Evolutionary conservation across 2,888 invertebrate species (phyloP), one percentile per base, ranked within the genome.

Genomic region (Hydrotaea diabolus): DNA sequence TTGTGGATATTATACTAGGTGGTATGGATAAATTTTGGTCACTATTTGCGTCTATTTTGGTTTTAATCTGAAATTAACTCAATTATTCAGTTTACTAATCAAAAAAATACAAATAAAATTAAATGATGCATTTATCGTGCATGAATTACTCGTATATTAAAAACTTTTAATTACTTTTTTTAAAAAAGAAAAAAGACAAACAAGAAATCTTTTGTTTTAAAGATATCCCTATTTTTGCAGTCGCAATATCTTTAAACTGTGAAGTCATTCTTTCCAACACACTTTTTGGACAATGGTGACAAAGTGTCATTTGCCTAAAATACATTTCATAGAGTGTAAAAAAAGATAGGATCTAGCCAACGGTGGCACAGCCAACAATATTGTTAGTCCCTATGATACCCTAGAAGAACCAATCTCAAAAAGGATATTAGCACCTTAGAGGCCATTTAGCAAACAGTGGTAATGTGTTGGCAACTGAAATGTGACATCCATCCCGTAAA

Each of bases 391-490:
- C 49, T 62, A 17, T 15, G 31, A n/a, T 62, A 31, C 31, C 4
- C n/a, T 39, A 21, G 36, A 19, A 9, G 8, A 66, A n/a, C 66
- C 66, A 66, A 39, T 66, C 39, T 23, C 39, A 46, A 23, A n/a
- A 46, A 66, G 84, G 77, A 84, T 81, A 69, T 85, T 85, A 74
- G 82, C 85, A 85, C 82, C 85, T 79, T n/a, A 69, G 46, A 36
- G 21, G 13, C 46, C 46, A 23, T 59, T 23, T 23, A 23, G 23
- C 13, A 43, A 23, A n/a, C 46, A n/a, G 17, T 21, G 46, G 15
- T 46, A 69, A 69, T 69, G 23, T 69, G 21, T 23, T 69, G 43
- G 21, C 46, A 69, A 69, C 66, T 43, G 17, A 21, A 46, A 43
- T 69, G 69, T n/a, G 49, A 49, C 49, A 59, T 15, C 0, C 21